Conservation (phyloP, 2,113 vertebrate genomes). For the Origma solitaria region DNA sequence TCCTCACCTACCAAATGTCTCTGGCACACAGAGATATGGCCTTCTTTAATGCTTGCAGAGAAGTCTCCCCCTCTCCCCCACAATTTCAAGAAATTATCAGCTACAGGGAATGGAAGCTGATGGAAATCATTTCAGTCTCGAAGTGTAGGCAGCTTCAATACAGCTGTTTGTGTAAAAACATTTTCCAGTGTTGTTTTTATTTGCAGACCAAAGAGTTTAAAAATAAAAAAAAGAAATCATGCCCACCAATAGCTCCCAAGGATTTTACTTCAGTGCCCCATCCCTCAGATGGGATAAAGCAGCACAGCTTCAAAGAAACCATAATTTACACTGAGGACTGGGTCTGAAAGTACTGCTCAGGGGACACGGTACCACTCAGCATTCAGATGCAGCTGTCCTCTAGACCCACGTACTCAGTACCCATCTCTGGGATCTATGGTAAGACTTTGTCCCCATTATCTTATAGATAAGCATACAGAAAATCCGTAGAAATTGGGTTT, state of each 20-base stretch:
- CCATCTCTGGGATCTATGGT: neutral
- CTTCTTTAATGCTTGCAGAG: neutral
- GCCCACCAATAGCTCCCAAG: neutral
- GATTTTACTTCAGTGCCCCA: neutral
- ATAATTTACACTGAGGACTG: neutral
- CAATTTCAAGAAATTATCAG: neutral
- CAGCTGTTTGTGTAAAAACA: neutral
- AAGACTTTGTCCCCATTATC: neutral
- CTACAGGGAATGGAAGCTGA: neutral
- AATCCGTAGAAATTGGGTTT: neutral
- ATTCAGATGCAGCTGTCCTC: neutral
- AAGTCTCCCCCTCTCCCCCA: neutral
- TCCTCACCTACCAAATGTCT: neutral
- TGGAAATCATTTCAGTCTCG: neutral
- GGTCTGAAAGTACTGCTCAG: neutral
- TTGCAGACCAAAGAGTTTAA: neutral
- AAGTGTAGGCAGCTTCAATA: neutral
- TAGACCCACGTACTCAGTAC: neutral
- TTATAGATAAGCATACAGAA: neutral
- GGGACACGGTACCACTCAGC: rapidly evolving
- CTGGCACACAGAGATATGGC: neutral
- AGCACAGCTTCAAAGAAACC: neutral
- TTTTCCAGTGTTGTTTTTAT: neutral
- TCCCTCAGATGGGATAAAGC: neutral
- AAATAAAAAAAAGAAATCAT: neutral